A percentile compares a stretch with the other conserved stretches of the same genome.
phyloP scores from a whole-genome alignment of 2,888 invertebrate genomes.

The Linnaemya tessellans region DNA sequence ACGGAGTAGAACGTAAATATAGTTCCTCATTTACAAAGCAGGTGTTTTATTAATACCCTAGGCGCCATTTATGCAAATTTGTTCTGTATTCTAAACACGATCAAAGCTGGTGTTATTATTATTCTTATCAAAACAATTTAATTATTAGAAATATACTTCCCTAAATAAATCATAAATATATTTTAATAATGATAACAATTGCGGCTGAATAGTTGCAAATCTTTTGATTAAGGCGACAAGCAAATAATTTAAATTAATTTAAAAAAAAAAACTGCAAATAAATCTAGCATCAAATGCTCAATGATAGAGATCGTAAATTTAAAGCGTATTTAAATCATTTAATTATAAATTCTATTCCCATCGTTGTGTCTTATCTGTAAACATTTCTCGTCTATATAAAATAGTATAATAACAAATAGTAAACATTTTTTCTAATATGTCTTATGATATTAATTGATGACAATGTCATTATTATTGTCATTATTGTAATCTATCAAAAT shows the following conservation, averaged over 20 bases:
- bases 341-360: conserved; percentile 26
- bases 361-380: not conserved
- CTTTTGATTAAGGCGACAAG: conserved; percentile 30
- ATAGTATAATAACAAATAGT: not conserved
- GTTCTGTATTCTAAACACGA: not conserved
- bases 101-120: not conserved
- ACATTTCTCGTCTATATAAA: not conserved
- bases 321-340: not conserved
- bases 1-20: too few relatives aligned
- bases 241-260: conserved; percentile 24
- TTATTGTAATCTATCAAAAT: not conserved
- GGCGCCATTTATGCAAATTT: conserved; percentile 34
- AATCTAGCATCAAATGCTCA: conserved; percentile 1
- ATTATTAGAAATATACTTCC: not conserved
- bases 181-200: not conserved
- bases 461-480: conserved; percentile 40
- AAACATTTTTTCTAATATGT: not conserved
- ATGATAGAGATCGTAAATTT: not conserved
- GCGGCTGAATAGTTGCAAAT: not conserved
- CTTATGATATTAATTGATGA: conserved; percentile 18
- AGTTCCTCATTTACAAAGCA: not conserved
- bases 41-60: not conserved
- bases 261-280: conserved; percentile 5
- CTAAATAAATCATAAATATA: conserved; percentile 14
- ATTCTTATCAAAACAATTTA: conserved; percentile 1